Percentiles rank a stretch among this genome's conserved stretches.
Conservation (phyloP, 2,797 vertebrate genomes). For the Arrhamphus sclerolepis region DNA sequence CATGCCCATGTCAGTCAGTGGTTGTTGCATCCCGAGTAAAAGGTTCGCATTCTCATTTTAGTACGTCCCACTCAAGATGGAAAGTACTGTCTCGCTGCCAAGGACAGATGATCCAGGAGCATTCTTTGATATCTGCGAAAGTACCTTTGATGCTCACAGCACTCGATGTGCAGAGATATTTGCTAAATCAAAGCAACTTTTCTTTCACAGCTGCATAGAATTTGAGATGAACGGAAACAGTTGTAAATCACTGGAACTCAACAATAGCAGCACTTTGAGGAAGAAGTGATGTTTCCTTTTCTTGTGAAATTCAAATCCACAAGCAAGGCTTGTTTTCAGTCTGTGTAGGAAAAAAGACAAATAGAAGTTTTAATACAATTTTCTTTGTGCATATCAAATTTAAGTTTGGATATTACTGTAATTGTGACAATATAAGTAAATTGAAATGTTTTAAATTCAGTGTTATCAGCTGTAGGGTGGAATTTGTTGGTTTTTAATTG, state of each 20-base stretch:
- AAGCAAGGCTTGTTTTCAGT: slow-evolving; percentile 41
- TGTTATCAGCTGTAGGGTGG: neutral
- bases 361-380: neutral
- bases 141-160: slow-evolving; percentile 74
- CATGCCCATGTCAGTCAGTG: slow-evolving; percentile 29
- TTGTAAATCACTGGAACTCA: slow-evolving; percentile 55
- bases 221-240: slow-evolving; percentile 73
- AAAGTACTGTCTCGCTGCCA: slow-evolving; percentile 68
- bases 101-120: slow-evolving; percentile 63
- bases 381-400: no score
- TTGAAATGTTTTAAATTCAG: neutral
- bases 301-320: slow-evolving; percentile 34
- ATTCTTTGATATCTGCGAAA: slow-evolving; percentile 71
- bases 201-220: slow-evolving; percentile 72
- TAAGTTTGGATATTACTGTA: no score
- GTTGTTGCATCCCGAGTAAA: slow-evolving; percentile 47
- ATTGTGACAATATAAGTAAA: no score
- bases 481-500: no score
- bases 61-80: slow-evolving; percentile 58
- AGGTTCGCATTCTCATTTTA: slow-evolving; percentile 55
- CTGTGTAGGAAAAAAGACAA: neutral
- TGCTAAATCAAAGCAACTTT: slow-evolving; percentile 75
- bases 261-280: slow-evolving; percentile 60
- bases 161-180: slow-evolving; percentile 69
- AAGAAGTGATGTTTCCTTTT: slow-evolving; percentile 54